These are phyloP conservation scores for Tachypleus tridentatus DNA, from an alignment of 1,140 invertebrate species.

Conservation along the genomic window DNA sequence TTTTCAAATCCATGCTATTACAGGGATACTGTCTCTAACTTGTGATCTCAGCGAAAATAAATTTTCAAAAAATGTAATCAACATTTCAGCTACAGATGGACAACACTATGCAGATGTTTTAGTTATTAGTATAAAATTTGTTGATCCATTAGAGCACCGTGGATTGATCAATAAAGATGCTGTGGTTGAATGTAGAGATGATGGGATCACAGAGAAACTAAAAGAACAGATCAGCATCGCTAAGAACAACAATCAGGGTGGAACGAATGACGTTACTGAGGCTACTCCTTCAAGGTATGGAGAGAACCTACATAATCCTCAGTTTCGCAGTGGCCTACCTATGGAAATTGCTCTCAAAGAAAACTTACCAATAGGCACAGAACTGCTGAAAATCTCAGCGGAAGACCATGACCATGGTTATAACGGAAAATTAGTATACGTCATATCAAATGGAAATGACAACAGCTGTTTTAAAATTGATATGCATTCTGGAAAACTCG, in stretches of 20 bases:
- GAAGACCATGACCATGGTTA: slow-evolving; percentile 77
- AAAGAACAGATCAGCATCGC: slow-evolving; percentile 65
- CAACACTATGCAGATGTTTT: slow-evolving; percentile 77
- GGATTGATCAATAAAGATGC: slow-evolving; percentile 65
- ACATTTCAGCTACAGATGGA: slow-evolving; percentile 75
- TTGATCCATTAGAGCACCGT: slow-evolving; percentile 52
- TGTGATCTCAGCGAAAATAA: slow-evolving; percentile 60
- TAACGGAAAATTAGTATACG: slow-evolving; percentile 76
- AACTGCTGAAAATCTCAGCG: slow-evolving; percentile 56
- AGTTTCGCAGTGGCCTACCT: slow-evolving; percentile 52
- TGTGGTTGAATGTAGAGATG: slow-evolving; percentile 65
- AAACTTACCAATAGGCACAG: slow-evolving; percentile 60
- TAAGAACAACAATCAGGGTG: slow-evolving; percentile 47
- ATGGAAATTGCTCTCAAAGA: slow-evolving; percentile 58
- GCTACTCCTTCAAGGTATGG: slow-evolving; percentile 47
- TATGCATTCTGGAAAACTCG: slow-evolving; percentile 74
- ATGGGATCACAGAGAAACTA: slow-evolving; percentile 60
- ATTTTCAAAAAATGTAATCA: slow-evolving; percentile 15
- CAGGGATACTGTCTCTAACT: slow-evolving; percentile 49
- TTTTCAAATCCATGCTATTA: slow-evolving; percentile 72
- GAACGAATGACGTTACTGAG: slow-evolving; percentile 55
- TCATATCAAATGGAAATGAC: slow-evolving; percentile 70
- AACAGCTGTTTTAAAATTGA: slow-evolving; percentile 70
- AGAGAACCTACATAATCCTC: slow-evolving; percentile 69
- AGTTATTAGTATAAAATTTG: slow-evolving; percentile 54